These are phyloP conservation scores for Rhopalosiphum maidis DNA, from an alignment of 1,140 invertebrate species.

Conservation along the genomic window DNA sequence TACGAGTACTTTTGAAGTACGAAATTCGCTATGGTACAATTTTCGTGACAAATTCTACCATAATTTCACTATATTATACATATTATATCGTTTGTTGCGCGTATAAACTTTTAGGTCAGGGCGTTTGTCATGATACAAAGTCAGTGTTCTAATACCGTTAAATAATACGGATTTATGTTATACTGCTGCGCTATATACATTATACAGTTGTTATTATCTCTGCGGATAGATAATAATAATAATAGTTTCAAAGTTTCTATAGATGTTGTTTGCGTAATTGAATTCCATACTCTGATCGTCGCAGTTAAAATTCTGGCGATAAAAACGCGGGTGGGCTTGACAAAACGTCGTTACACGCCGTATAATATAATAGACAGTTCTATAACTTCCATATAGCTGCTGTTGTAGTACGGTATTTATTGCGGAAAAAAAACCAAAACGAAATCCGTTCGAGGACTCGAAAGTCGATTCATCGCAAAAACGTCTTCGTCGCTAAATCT, in stretches of 20 bases:
- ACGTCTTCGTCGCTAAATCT: background rate
- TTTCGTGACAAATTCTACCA: background rate
- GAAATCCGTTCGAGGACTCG: background rate
- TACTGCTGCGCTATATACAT: background rate
- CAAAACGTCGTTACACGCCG: constrained; percentile 30
- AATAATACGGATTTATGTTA: constrained; percentile 35
- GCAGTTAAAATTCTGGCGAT: background rate
- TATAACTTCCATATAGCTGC: constrained; percentile 1
- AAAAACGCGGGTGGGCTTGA: constrained; percentile 35
- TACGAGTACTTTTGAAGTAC: background rate
- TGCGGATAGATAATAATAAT: constrained; percentile 37
- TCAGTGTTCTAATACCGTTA: constrained; percentile 4
- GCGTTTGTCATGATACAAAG: constrained; percentile 34
- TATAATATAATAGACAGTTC: constrained; percentile 8
- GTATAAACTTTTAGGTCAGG: constrained; percentile 26
- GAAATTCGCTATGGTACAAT: background rate
- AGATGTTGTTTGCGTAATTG: constrained; percentile 28
- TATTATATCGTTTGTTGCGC: background rate
- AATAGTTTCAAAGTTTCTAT: constrained; percentile 27
- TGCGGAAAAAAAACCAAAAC: background rate
- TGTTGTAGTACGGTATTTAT: background rate
- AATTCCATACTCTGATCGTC: constrained; percentile 14
- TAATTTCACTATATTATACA: background rate
- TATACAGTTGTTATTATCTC: constrained; percentile 31
- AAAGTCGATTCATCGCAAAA: background rate